Percentiles rank a stretch among this genome's conserved stretches.
These are phyloP conservation scores for Polypedilum vanderplanki DNA, from an alignment of 1,140 invertebrate genomes.

Conservation along the genomic window DNA sequence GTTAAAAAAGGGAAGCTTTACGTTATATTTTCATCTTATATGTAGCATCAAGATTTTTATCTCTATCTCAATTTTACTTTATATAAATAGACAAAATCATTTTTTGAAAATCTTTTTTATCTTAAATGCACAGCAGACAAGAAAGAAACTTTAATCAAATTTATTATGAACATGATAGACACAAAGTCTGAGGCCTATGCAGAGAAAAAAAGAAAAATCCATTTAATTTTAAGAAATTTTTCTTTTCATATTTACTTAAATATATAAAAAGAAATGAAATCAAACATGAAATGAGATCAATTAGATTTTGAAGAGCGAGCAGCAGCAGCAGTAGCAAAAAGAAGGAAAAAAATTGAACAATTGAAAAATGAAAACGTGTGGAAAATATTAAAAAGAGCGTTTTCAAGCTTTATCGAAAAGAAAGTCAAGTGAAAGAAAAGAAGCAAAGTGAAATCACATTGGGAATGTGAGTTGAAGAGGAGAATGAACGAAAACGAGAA, in stretches of 20 bases:
- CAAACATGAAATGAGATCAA: constrained; percentile 29
- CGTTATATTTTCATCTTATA: not conserved
- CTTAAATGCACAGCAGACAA: too few species aligned
- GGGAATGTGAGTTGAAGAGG: not conserved
- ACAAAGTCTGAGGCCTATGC: constrained; percentile 1
- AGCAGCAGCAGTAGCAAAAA: not conserved
- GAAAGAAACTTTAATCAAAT: not conserved
- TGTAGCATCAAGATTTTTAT: constrained; percentile 8
- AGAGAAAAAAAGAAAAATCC: not conserved
- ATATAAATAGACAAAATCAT: not conserved
- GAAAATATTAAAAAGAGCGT: constrained; percentile 15
- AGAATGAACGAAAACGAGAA: not conserved
- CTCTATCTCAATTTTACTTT: not conserved
- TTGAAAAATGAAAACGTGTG: constrained; percentile 29
- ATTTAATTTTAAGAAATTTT: not conserved
- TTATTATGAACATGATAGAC: constrained; percentile 7
- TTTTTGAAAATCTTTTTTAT: too few species aligned
- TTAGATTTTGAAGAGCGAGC: constrained; percentile 19
- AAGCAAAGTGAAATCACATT: constrained; percentile 16
- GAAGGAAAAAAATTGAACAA: not conserved
- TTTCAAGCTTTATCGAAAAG: not conserved
- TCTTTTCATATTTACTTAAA: not conserved
- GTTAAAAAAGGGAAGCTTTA: not conserved
- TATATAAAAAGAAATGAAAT: constrained; percentile 28
- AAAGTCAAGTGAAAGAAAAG: not conserved